Percentiles rank a stretch among this genome's conserved stretches.
phyloP scores from a whole-genome alignment of 2,888 invertebrate genomes.

The Aelia acuminata region DNA sequence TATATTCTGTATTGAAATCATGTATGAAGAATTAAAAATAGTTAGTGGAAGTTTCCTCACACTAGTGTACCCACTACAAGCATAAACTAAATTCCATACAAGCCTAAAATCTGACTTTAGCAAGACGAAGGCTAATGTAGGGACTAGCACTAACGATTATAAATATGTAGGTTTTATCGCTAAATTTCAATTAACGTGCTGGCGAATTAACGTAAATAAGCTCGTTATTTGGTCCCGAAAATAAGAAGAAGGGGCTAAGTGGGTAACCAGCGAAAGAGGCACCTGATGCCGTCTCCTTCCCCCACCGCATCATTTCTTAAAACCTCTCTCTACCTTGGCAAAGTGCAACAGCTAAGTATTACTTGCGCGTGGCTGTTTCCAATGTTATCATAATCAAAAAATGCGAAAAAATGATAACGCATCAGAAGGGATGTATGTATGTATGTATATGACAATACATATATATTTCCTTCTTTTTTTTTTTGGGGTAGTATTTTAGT shows the following conservation, averaged over 20 bases:
- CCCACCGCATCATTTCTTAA: not conserved
- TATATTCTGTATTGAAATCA: no score
- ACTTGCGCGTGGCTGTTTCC: no score
- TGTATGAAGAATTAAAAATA: no score
- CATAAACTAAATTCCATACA: no score
- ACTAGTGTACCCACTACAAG: no score
- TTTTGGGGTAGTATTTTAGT: no score
- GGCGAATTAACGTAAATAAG: not conserved
- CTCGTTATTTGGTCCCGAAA: not conserved
- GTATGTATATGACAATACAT: no score
- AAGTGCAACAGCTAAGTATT: not conserved
- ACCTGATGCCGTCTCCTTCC: not conserved
- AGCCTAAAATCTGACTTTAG: not conserved
- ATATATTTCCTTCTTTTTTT: no score
- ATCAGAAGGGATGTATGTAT: no score
- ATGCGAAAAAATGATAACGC: no score
- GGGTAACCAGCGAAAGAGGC: not conserved
- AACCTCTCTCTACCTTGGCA: not conserved
- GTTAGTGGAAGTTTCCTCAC: no score
- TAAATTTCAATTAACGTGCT: not conserved
- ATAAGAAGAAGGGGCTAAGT: not conserved
- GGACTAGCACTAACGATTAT: not conserved
- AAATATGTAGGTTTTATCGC: not conserved
- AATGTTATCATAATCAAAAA: no score
- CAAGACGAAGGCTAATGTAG: not conserved